Conservation (phyloP, 1,140 invertebrate species). For the Periplaneta americana region DNA sequence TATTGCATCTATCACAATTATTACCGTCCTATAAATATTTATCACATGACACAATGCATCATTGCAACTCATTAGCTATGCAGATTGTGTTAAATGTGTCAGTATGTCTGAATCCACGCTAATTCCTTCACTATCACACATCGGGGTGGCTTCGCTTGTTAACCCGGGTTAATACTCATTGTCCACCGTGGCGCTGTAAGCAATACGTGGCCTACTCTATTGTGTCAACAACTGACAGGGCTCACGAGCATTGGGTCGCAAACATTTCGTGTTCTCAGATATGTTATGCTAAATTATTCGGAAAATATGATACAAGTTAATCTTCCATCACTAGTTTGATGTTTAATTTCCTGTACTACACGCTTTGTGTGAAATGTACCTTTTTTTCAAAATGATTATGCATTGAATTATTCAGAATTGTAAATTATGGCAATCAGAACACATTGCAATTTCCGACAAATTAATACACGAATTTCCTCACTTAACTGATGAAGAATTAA, state of each 20-base stretch:
- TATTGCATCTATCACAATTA: no score
- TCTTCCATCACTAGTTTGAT: no score
- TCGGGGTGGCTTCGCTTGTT: neutral
- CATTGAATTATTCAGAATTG: no score
- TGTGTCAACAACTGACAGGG: neutral
- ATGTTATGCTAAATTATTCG: neutral
- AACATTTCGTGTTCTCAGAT: neutral
- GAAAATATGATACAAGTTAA: neutral
- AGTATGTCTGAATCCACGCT: neutral
- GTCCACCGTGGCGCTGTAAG: neutral
- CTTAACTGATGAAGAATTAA: no score
- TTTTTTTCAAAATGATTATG: no score
- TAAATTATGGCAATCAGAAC: no score
- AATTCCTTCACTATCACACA: neutral
- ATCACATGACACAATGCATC: neutral
- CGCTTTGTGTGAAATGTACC: no score
- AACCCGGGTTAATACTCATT: neutral
- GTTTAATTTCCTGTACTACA: no score
- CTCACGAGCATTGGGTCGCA: no score
- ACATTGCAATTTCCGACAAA: no score
- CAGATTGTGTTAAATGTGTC: neutral
- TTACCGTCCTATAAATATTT: neutral
- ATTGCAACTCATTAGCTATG: neutral
- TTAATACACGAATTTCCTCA: no score
- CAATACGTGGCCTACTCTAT: neutral